Evolutionary conservation across 2,113 vertebrate species (phyloP).

Genomic region (Cephalopterus ornatus): DNA sequence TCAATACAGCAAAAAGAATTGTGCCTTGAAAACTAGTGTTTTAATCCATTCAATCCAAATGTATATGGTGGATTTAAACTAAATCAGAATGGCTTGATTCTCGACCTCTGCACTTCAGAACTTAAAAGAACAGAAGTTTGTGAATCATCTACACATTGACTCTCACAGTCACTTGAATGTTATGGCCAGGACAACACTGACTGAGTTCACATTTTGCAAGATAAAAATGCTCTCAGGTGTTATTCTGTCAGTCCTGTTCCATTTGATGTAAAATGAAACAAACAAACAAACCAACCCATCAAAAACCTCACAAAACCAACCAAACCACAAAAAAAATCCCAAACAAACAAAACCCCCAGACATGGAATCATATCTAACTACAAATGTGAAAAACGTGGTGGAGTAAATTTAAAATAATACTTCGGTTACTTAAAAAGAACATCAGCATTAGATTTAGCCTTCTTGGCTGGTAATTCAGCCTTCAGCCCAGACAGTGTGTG

Average conservation of each 20-base stretch:
- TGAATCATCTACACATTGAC: background rate
- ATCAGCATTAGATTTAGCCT: background rate
- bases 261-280: background rate
- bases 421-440: background rate
- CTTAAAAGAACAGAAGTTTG: background rate
- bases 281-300: accelerated
- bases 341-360: background rate
- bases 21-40: background rate
- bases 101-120: background rate
- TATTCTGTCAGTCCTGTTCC: background rate
- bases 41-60: background rate
- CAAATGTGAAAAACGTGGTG: background rate
- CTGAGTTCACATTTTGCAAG: background rate
- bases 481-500: background rate
- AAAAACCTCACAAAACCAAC: too few species aligned
- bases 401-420: background rate
- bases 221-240: background rate
- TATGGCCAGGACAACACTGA: background rate
- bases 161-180: background rate
- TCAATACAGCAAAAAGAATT: background rate
- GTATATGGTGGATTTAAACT: background rate
- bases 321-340: background rate
- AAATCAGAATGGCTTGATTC: background rate
- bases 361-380: background rate
- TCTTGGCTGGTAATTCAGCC: background rate